Evolutionary conservation across 2,888 invertebrate species (phyloP), one percentile per base, ranked within the genome.

Genomic region (Camponotus fellah): DNA sequence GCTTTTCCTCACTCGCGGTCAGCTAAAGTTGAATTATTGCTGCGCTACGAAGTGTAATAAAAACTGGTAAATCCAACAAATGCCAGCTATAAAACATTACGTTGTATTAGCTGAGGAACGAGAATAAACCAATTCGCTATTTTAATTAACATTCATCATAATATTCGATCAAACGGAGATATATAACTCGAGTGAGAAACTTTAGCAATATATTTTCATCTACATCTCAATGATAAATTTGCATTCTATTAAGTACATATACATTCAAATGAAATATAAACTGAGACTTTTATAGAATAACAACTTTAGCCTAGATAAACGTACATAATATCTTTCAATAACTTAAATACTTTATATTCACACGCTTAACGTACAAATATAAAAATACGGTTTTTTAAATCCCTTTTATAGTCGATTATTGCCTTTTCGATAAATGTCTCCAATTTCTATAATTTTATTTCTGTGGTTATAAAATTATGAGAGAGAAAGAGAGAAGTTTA

Each of bases 91-190:
- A 12, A 40, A 62, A 32, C 69, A 58, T 69, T 53, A 58, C 69
- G 43, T 49, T 32, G 14, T 26, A 43, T 14, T 43, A 43, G 10
- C 43, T 6, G 56, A 77, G 69, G 58, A 69, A 77, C 58, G 43
- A 43, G 56, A 43, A 3, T 37, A 76, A 53, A 53, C 17, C 76
- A 53, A 37, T 77, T 37, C 40, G 43, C 43, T 49, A 58, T 26
- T 77, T 77, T 77, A 68, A 77, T 77, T 77, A 77, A 77, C 56
- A 68, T 68, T 43, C 32, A 26, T 56, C 40, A 77, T 56, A 37
- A 56, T 37, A n/a, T 40, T 40, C 56, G 37, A 40, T 56, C 17
- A 21, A 32, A 21, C 64, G 14, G 14, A 34, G 46, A 75, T 46
- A 62, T 64, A 49, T 49, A 10, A 37, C 21, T 37, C 62, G 32